Percentiles rank a stretch among this genome's conserved stretches.
Conservation (phyloP, 1,140 invertebrate genomes). For the Condylostylus longicornis region DNA sequence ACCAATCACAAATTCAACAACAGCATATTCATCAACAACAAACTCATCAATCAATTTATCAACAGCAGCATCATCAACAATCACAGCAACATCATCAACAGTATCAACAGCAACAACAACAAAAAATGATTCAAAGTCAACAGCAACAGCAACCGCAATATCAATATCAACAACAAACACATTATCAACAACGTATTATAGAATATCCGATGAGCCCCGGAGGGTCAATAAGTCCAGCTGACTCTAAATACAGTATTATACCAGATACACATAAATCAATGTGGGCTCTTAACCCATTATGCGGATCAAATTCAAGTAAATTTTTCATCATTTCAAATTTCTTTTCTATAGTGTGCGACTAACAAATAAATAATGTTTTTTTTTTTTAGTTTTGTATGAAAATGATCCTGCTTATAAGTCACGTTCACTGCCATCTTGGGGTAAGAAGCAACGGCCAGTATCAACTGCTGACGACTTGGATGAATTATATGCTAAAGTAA, state of each 20-base stretch:
- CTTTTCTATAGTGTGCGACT: conserved; percentile 6
- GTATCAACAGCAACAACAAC: too few species aligned
- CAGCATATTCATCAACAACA: not conserved
- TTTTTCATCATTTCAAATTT: too few species aligned
- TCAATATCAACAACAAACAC: conserved; percentile 2
- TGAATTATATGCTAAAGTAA: conserved; percentile 54
- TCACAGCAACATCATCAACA: too few species aligned
- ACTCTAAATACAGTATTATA: conserved; percentile 4
- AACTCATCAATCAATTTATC: conserved; percentile 3
- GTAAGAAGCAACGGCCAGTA: conserved; percentile 44
- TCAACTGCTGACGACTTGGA: conserved; percentile 52
- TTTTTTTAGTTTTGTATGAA: conserved; percentile 38
- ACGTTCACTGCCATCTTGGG: conserved; percentile 48
- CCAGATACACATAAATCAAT: conserved; percentile 7
- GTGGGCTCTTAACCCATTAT: conserved; percentile 27
- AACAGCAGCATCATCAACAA: conserved; percentile 1
- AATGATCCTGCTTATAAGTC: conserved; percentile 43
- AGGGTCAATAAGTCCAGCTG: not conserved
- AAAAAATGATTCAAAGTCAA: too few species aligned
- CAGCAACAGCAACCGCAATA: too few species aligned
- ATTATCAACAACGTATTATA: not conserved
- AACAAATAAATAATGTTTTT: too few species aligned
- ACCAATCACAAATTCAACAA: too few species aligned
- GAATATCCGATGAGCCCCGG: not conserved
- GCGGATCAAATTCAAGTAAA: conserved; percentile 47